These are phyloP conservation scores for Chrysolina americana DNA, from an alignment of 2,888 invertebrate genomes.

Conservation along the genomic window DNA sequence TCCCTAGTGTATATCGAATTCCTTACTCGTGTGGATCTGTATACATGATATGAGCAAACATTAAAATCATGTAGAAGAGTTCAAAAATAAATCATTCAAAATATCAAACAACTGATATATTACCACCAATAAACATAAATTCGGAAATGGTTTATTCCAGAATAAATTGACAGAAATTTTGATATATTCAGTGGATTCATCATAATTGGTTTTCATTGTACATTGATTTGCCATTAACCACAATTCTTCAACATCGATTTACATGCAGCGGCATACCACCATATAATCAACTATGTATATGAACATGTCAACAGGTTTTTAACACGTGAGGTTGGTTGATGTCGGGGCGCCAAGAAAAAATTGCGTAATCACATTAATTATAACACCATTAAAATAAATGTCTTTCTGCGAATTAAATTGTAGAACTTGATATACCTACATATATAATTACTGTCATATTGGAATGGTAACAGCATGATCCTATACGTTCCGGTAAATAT, in stretches of 20 bases:
- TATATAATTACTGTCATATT: background rate
- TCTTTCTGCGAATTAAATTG: background rate
- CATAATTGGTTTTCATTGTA: background rate
- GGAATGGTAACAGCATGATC: background rate
- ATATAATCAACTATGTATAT: conserved; percentile 8
- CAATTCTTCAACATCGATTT: background rate
- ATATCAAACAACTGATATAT: no score
- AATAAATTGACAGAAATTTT: background rate
- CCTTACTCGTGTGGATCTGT: no score
- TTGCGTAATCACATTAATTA: background rate
- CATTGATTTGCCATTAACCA: background rate
- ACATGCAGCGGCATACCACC: background rate
- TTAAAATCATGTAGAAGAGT: no score
- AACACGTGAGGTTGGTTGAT: background rate
- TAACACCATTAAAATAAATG: background rate
- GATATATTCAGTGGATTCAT: background rate
- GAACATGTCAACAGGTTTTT: conserved; percentile 4
- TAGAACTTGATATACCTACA: background rate
- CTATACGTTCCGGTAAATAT: background rate
- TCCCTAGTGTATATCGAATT: no score
- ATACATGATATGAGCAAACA: no score
- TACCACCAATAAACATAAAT: no score
- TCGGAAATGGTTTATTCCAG: no score
- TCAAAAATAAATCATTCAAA: no score
- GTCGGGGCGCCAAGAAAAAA: background rate